Conservation (phyloP, 2,797 vertebrate genomes). For the Crocidura indochinensis region DNA sequence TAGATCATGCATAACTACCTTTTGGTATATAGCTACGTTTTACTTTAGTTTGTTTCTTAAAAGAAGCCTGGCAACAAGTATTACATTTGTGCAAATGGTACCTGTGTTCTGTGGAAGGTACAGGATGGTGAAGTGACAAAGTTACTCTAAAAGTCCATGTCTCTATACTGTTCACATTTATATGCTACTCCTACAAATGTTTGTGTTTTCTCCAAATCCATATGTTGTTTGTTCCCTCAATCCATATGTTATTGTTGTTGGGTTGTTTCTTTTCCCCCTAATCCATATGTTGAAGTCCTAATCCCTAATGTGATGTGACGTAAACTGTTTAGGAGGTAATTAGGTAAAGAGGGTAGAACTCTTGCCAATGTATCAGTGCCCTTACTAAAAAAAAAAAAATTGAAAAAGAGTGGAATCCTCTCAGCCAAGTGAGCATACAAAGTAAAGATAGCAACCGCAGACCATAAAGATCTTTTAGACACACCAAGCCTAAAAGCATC, state of each 20-base stretch:
- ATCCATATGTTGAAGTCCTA: not conserved
- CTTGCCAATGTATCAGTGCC: not conserved
- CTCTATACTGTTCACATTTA: not conserved
- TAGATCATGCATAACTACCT: conserved; percentile 61
- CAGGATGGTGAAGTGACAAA: conserved; percentile 19
- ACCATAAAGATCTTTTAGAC: not conserved
- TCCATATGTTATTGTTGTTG: too few species aligned
- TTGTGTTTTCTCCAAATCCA: not conserved
- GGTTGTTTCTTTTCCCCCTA: not conserved
- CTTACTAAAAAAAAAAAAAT: not conserved
- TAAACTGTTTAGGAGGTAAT: not conserved
- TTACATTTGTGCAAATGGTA: conserved; percentile 55
- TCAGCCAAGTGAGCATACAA: not conserved
- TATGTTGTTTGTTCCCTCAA: too few species aligned
- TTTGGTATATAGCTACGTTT: conserved; percentile 14
- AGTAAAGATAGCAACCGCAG: not conserved
- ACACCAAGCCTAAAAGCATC: not conserved
- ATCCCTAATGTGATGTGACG: not conserved
- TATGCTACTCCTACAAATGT: not conserved
- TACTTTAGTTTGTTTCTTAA: not conserved
- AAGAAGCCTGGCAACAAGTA: not conserved
- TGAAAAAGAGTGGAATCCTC: not conserved
- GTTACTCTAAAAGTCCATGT: not conserved
- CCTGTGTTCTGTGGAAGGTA: not conserved
- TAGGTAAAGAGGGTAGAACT: not conserved